phyloP scores from a whole-genome alignment of 2,888 invertebrate species.

The Cheilosia grossa region DNA sequence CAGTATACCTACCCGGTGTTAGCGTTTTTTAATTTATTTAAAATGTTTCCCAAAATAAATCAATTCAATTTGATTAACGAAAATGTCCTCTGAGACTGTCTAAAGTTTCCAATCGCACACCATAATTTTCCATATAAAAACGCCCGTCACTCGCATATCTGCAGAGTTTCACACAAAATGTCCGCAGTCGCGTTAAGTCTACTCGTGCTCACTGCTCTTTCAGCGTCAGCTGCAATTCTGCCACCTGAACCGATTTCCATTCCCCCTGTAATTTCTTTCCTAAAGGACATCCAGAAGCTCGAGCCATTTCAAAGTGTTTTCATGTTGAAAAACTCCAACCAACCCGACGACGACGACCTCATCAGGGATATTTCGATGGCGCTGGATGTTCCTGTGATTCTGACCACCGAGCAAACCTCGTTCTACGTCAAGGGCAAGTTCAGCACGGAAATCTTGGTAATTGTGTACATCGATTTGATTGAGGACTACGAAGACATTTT shows the following conservation, averaged over 20 bases:
- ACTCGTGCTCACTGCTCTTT: background rate
- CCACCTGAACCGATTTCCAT: background rate
- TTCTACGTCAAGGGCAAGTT: conserved; percentile 75
- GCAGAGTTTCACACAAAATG: background rate
- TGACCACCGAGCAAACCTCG: conserved; percentile 75
- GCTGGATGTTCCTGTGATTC: conserved; percentile 76
- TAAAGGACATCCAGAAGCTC: background rate
- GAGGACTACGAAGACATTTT: conserved; percentile 71
- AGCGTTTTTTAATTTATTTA: no score
- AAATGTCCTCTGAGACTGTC: background rate
- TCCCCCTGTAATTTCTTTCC: background rate
- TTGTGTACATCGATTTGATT: conserved; percentile 75
- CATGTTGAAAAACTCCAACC: background rate
- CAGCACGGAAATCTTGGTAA: conserved; percentile 72
- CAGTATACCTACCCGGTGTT: no score
- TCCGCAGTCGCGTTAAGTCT: background rate
- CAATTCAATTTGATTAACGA: no score
- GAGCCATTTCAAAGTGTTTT: conserved; percentile 17
- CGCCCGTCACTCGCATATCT: no score
- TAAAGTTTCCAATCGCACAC: background rate
- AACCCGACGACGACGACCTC: background rate
- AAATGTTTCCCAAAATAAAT: no score
- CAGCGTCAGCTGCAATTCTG: background rate
- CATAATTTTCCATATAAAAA: no score
- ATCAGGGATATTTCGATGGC: conserved; percentile 8